Percentiles rank a stretch among this genome's conserved stretches.
Evolutionary conservation across 1,140 invertebrate species (phyloP).

Genomic region (Cydia pomonella): DNA sequence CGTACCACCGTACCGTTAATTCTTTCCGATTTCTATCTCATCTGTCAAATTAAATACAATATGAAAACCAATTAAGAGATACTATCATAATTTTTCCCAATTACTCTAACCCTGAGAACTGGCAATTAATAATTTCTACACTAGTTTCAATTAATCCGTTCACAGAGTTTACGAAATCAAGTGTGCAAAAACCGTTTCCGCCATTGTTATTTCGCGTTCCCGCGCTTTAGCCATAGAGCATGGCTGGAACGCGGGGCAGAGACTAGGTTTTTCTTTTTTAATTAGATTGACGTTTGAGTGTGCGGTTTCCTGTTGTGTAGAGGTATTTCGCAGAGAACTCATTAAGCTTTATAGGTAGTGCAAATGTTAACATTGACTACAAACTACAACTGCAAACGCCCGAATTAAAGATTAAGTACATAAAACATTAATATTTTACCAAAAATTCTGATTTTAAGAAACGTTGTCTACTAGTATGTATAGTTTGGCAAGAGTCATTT

Average conservation of each 20-base stretch:
- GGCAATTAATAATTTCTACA: constrained; percentile 24
- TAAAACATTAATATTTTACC: too few species aligned
- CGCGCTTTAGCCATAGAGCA: constrained; percentile 38
- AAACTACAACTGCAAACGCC: too few species aligned
- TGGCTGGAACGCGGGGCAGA: constrained; percentile 38
- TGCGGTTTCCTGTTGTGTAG: neutral
- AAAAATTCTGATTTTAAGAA: too few species aligned
- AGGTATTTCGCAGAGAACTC: neutral
- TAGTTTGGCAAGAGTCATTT: too few species aligned
- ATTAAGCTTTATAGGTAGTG: neutral
- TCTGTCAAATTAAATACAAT: neutral
- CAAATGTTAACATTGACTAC: too few species aligned
- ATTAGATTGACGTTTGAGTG: neutral
- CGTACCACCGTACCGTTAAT: neutral
- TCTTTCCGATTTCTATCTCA: neutral
- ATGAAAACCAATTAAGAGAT: neutral
- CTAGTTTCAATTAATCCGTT: constrained; percentile 43
- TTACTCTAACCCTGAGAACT: constrained; percentile 15
- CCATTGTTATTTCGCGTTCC: constrained; percentile 46
- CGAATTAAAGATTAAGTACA: too few species aligned
- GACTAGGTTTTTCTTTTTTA: constrained; percentile 2
- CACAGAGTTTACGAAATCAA: constrained; percentile 45
- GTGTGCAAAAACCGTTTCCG: constrained; percentile 46
- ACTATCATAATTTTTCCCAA: constrained; percentile 9
- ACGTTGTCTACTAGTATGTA: too few species aligned